Base-by-base conservation (phyloP, 2,797 vertebrate genomes). In the Merluccius polli region DNA sequence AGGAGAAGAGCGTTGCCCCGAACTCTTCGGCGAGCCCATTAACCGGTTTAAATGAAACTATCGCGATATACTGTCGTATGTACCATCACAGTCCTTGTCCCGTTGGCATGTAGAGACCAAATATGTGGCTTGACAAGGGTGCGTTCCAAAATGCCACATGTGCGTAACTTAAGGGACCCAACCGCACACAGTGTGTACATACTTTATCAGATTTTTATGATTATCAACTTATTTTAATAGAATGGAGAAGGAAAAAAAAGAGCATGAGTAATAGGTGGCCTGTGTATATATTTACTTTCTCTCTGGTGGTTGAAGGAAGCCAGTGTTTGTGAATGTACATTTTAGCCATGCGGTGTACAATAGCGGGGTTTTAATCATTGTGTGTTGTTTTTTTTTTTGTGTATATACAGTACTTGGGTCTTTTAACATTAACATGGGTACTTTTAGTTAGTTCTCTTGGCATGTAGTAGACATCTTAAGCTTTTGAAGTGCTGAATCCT, bases 211-310 rank as follows among this genome's bases (percentile, higher is more conserved):
- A 97, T 97, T 98, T 97, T 96, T 98, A 96, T 96, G 93, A 96
- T 94, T 95, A 94, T 93, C 93, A 81, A 89, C 92, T 95, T 97
- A 97, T 98, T 97, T 97, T 97, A 96, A 95, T 96, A 97, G 95
- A 92, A 90, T 86, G 83, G 83, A 87, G 80, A 89, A 75, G 67
- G 4, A 10, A 21, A 6, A 63, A 63, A 65, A 65, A 65, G 13
- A 27, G 24, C n/a, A 21, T 10, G 59, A 63, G 75, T 68, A 84
- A 83, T 85, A 91, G 89, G 88, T 90, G 84, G 87, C 85, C 86
- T 87, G 80, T 94, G 91, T 93, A 93, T 94, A 93, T 93, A 65
- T 65, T 65, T 65, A 65, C 92, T 94, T 91, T 90, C 87, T 35
- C 73, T 87, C 88, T 88, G 84, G 86, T 77, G 70, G 75, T 80